Evolutionary conservation across 53 echinoderm and acorn worm species (phyloP).

Genomic region (Luidia sarsii): DNA sequence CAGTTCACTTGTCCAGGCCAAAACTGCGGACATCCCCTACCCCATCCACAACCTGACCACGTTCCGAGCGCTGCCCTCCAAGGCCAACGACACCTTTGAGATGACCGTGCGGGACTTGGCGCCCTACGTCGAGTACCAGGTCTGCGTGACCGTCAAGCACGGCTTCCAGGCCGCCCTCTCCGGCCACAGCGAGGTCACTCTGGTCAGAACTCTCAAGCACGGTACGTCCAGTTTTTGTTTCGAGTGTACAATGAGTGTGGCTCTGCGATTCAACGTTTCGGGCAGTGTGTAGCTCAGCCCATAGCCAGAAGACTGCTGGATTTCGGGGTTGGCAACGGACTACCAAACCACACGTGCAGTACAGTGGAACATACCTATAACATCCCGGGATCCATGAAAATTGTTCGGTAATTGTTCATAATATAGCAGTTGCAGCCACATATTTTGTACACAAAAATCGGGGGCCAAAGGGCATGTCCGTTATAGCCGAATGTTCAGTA

Average conservation of each 20-base stretch:
- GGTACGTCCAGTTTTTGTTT: constrained; percentile 46
- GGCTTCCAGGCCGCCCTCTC: constrained; percentile 44
- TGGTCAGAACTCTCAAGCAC: constrained; percentile 64
- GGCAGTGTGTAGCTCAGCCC: too few relatives aligned
- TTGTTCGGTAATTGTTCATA: too few relatives aligned
- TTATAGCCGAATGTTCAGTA: too few relatives aligned
- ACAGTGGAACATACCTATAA: too few relatives aligned
- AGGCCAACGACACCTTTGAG: constrained; percentile 57
- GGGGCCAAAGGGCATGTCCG: too few relatives aligned
- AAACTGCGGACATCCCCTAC: constrained; percentile 57
- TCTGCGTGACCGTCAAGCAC: constrained; percentile 69
- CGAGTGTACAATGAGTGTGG: neutral
- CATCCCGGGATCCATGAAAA: too few relatives aligned
- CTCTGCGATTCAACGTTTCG: too few relatives aligned
- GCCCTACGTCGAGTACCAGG: constrained; percentile 64
- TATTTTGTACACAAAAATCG: too few relatives aligned
- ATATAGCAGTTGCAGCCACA: too few relatives aligned
- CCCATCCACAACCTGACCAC: constrained; percentile 61
- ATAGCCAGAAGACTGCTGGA: too few relatives aligned
- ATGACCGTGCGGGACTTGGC: constrained; percentile 43
- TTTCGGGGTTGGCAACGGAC: too few relatives aligned
- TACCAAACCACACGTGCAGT: too few relatives aligned
- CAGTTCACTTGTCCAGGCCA: constrained; percentile 28
- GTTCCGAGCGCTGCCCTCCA: constrained; percentile 60
- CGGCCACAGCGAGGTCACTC: constrained; percentile 53